Conservation (phyloP, 2,888 invertebrate genomes). For the Malachius bipustulatus region DNA sequence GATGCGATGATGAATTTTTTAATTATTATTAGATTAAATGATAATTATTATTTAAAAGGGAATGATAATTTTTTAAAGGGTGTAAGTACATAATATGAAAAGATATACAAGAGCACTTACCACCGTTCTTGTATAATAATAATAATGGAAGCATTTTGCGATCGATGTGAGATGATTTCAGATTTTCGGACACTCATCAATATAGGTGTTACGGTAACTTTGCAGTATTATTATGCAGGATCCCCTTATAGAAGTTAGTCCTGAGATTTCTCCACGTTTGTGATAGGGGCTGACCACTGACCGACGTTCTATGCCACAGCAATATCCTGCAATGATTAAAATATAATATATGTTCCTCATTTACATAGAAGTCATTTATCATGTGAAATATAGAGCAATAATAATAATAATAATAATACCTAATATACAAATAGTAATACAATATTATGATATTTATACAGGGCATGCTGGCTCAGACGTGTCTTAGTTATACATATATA, state of each 20-base stretch:
- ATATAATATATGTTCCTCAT: slow-evolving; percentile 29
- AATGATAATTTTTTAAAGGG: too few relatives aligned
- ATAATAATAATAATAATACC: slow-evolving; percentile 20
- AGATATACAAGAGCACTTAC: too few relatives aligned
- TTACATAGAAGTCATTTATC: slow-evolving; percentile 29
- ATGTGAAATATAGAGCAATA: slow-evolving; percentile 37
- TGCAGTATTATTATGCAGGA: slow-evolving; percentile 36
- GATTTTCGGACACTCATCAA: too few relatives aligned
- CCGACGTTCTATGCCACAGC: slow-evolving; percentile 27
- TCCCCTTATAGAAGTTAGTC: too few relatives aligned
- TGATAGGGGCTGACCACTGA: slow-evolving; percentile 25
- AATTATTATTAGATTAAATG: too few relatives aligned
- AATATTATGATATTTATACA: slow-evolving; percentile 22
- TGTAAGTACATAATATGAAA: too few relatives aligned
- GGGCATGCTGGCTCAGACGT: not conserved
- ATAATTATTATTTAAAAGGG: too few relatives aligned
- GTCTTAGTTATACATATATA: slow-evolving; percentile 14
- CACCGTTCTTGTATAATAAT: too few relatives aligned
- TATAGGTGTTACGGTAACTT: slow-evolving; percentile 28
- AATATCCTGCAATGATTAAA: slow-evolving; percentile 28
- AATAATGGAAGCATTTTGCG: too few relatives aligned
- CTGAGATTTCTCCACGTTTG: not conserved
- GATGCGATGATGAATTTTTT: too few relatives aligned
- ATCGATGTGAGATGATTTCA: too few relatives aligned
- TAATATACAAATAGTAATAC: slow-evolving; percentile 29